Evolutionary conservation across 1,140 invertebrate genomes (phyloP).

Genomic region (Meloidogyne chitwoodi): DNA sequence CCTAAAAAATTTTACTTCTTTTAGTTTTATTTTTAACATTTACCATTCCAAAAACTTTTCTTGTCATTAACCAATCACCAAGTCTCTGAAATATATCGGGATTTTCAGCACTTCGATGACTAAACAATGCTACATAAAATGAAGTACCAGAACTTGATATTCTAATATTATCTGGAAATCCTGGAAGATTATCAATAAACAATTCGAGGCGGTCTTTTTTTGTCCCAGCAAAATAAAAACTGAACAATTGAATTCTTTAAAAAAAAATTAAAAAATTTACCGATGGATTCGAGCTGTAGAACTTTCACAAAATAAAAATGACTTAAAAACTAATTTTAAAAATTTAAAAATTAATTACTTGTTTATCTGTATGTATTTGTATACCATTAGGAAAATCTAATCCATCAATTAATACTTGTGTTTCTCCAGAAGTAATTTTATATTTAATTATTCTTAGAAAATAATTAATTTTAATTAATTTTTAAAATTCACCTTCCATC

Average conservation of each 20-base stretch:
- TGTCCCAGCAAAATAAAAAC: slow-evolving; percentile 45
- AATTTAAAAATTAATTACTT: not conserved
- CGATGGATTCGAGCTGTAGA: slow-evolving; percentile 12
- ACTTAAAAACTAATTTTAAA: slow-evolving; percentile 1
- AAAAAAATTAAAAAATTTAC: not conserved
- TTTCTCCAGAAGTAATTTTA: slow-evolving; percentile 34
- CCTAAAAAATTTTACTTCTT: no score
- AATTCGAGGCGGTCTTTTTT: slow-evolving; percentile 51
- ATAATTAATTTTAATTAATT: not conserved
- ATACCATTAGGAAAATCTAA: slow-evolving; percentile 37
- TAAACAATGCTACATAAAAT: slow-evolving; percentile 42
- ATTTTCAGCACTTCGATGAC: not conserved
- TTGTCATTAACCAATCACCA: slow-evolving; percentile 15
- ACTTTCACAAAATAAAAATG: slow-evolving; percentile 25
- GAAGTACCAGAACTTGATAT: slow-evolving; percentile 52
- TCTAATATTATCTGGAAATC: slow-evolving; percentile 62
- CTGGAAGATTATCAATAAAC: slow-evolving; percentile 60
- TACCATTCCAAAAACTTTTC: slow-evolving; percentile 36
- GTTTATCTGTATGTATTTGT: slow-evolving; percentile 36
- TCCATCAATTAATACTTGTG: slow-evolving; percentile 18
- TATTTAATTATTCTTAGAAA: slow-evolving; percentile 29
- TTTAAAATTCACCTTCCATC: slow-evolving; percentile 25
- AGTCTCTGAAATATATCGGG: slow-evolving; percentile 47
- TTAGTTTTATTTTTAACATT: not conserved
- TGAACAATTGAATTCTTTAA: not conserved